Evolutionary conservation across 2,797 vertebrate species (phyloP).

Genomic region (Bryconaethiops microstoma): DNA sequence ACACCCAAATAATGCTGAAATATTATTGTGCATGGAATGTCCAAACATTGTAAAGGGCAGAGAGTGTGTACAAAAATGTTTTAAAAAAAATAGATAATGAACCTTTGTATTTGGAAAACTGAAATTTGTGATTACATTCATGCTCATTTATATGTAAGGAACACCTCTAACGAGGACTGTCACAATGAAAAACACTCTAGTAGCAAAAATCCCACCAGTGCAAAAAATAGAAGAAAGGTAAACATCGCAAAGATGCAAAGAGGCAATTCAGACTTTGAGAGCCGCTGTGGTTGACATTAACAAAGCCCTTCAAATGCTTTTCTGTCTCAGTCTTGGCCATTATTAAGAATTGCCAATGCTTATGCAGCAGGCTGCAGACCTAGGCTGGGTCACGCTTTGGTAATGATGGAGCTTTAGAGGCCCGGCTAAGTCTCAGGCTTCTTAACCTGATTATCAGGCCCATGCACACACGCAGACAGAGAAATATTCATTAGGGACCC

Average conservation of each 20-base stretch:
- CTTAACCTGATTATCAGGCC: constrained; percentile 83
- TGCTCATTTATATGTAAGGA: too few relatives aligned
- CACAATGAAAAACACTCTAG: not conserved
- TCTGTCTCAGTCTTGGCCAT: constrained; percentile 36
- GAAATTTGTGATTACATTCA: too few relatives aligned
- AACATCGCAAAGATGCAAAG: constrained; percentile 43
- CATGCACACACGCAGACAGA: constrained; percentile 76
- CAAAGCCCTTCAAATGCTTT: constrained; percentile 29
- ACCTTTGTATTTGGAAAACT: too few relatives aligned
- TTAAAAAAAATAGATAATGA: too few relatives aligned
- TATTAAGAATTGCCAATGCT: constrained; percentile 35
- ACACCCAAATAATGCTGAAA: too few relatives aligned
- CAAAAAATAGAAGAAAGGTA: not conserved
- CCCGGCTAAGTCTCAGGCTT: constrained; percentile 60
- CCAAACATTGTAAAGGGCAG: too few relatives aligned
- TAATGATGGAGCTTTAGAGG: constrained; percentile 59
- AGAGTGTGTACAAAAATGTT: too few relatives aligned
- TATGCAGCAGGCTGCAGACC: constrained; percentile 44
- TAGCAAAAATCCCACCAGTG: not conserved
- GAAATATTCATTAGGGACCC: constrained; percentile 83
- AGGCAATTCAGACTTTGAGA: constrained; percentile 38
- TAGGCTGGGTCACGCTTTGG: constrained; percentile 53
- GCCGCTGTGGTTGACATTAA: constrained; percentile 46
- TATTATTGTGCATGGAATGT: too few relatives aligned
- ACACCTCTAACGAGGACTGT: not conserved